Percentiles rank a stretch among this genome's conserved stretches.
Conservation (phyloP, 1,140 invertebrate genomes). For the Mactra quadrangularis region DNA sequence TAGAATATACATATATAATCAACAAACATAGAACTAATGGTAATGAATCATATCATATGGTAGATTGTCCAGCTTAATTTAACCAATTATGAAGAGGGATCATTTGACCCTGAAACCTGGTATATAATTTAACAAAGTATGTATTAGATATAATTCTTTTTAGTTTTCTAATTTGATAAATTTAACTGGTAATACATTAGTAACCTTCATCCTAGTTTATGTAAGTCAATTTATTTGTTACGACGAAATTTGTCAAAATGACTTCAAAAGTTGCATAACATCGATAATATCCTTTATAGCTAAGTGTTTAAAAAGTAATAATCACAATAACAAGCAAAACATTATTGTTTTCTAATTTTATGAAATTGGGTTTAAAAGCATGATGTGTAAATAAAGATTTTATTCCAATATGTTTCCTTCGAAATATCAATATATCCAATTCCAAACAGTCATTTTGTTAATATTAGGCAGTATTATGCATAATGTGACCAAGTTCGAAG, state of each 20-base stretch:
- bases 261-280: not conserved
- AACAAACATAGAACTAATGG: too few species aligned
- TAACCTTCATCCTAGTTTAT: not conserved
- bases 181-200: not conserved
- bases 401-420: too few species aligned
- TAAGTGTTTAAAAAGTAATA: not conserved
- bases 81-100: slow-evolving; percentile 6
- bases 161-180: not conserved
- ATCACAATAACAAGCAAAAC: slow-evolving; percentile 3
- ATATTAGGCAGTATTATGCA: too few species aligned
- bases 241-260: not conserved
- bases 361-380: not conserved
- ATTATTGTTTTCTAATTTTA: not conserved
- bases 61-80: too few species aligned
- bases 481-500: too few species aligned
- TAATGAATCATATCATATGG: too few species aligned
- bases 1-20: too few species aligned
- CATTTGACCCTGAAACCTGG: not conserved
- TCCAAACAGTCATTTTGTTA: too few species aligned
- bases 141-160: not conserved
- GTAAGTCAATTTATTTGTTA: not conserved
- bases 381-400: too few species aligned
- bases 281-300: not conserved
- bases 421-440: too few species aligned
- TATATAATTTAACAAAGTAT: not conserved